Percentiles rank a stretch among this genome's conserved stretches.
phyloP scores from a whole-genome alignment of 1,140 invertebrate genomes.

The Cotesia glomerata region DNA sequence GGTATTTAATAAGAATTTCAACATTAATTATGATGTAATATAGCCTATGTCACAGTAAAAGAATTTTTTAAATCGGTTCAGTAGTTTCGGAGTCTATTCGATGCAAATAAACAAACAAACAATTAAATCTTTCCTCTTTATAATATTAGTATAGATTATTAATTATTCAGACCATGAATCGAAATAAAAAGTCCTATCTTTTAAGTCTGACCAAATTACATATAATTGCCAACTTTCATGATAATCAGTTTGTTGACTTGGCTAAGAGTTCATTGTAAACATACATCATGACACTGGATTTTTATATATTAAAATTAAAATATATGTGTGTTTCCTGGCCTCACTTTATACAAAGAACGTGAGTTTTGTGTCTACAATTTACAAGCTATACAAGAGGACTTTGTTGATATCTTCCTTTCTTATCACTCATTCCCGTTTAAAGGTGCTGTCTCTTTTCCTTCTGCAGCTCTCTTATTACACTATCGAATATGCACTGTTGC shows the following conservation, averaged over 20 bases:
- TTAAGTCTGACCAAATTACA: too few species aligned
- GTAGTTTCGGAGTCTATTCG: too few species aligned
- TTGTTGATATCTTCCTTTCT: conserved; percentile 11
- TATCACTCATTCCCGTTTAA: background rate
- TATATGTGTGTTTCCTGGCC: background rate
- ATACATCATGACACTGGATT: background rate
- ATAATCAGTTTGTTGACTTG: background rate
- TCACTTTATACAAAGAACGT: conserved; percentile 20
- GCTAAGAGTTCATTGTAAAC: background rate
- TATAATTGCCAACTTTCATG: too few species aligned
- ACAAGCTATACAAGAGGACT: background rate
- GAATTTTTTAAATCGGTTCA: too few species aligned
- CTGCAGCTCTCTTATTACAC: background rate
- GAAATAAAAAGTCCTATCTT: too few species aligned
- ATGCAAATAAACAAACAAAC: too few species aligned
- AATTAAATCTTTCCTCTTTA: too few species aligned
- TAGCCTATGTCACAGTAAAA: too few species aligned
- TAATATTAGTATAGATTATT: too few species aligned
- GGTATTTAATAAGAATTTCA: too few species aligned
- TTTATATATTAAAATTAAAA: background rate
- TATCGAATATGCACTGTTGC: conserved; percentile 20
- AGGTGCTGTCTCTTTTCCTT: background rate
- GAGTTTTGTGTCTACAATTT: conserved; percentile 2
- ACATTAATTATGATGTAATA: too few species aligned
- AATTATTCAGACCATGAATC: too few species aligned